Base-by-base conservation (phyloP, 2,113 vertebrate species). In the Zeus faber region DNA sequence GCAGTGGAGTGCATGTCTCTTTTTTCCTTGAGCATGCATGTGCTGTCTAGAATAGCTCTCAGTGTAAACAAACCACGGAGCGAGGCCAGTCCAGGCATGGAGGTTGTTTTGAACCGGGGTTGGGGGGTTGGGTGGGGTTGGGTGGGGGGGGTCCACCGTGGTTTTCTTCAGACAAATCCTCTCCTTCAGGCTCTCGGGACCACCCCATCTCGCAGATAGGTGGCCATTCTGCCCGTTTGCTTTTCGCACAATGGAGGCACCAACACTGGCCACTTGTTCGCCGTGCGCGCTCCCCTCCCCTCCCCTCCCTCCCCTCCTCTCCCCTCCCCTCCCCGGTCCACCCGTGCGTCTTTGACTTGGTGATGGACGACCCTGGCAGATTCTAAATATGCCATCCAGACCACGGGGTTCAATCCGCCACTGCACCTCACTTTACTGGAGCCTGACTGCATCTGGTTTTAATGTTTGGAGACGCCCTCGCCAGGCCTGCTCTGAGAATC, bases 11-110 rank as follows among this genome's bases (percentile, higher is more conserved):
- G 26, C 16, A 18, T 54, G 25, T 39, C 23, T 51, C 10, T 35
- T 35, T 35, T 13, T 14, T 3, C 14, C 10, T 10, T 57, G 48
- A 20, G 20, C 8, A 6, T 58, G 40, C 7, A n/a, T 33, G 54
- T 56, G 71, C 65, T 54, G 72, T 79, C 70, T 81, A 64, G 76
- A 74, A 68, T 47, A 69, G 48, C 58, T 76, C 61, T 77, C 62
- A 82, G 57, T 65, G 73, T 80, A 81, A 84, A 84, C 83, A 83
- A 73, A 80, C 58, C 72, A n/a, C 72, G 52, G 72, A 74, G 58
- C 72, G 67, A 64, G 72, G 70, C 63, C 41, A 9, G 17, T 16
- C 29, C 59, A 62, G 82, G 65, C 77, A 67, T 58, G 23, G 33
- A 31, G 46, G 48, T 62, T 70, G 78, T 77, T 81, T 83, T 80